Conservation (phyloP, 35 echinoderm and acorn worm species). For the Hemicentrotus pulcherrimus region DNA sequence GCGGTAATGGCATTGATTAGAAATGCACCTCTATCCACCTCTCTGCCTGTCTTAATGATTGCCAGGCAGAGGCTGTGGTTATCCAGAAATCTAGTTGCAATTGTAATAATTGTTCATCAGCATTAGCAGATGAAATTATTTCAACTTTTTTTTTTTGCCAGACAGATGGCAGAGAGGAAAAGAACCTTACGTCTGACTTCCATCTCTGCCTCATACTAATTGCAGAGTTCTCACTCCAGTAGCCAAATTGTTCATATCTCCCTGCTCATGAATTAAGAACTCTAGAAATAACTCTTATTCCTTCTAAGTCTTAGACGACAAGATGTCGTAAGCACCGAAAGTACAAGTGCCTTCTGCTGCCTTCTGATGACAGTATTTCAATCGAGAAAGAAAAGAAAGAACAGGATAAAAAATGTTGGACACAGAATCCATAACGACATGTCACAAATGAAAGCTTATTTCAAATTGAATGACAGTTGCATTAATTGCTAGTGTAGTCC, state of each 20-base stretch:
- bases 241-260: not conserved
- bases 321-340: not conserved
- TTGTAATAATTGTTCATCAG: constrained; percentile 13
- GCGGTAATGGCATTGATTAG: not conserved
- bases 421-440: too few species aligned
- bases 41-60: not conserved
- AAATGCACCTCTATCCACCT: not conserved
- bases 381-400: too few species aligned
- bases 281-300: not conserved
- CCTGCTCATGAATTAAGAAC: not conserved
- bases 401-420: too few species aligned
- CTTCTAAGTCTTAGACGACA: not conserved
- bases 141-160: not conserved
- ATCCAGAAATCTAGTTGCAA: not conserved
- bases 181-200: not conserved
- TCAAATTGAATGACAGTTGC: too few species aligned
- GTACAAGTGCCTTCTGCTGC: not conserved
- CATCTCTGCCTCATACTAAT: not conserved
- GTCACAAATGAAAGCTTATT: too few species aligned
- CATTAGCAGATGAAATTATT: not conserved
- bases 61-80: not conserved
- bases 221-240: not conserved
- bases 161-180: not conserved
- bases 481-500: too few species aligned
- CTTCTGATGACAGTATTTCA: too few species aligned